Conservation (phyloP, 2,888 invertebrate species). For the Marronus borbonicus region DNA sequence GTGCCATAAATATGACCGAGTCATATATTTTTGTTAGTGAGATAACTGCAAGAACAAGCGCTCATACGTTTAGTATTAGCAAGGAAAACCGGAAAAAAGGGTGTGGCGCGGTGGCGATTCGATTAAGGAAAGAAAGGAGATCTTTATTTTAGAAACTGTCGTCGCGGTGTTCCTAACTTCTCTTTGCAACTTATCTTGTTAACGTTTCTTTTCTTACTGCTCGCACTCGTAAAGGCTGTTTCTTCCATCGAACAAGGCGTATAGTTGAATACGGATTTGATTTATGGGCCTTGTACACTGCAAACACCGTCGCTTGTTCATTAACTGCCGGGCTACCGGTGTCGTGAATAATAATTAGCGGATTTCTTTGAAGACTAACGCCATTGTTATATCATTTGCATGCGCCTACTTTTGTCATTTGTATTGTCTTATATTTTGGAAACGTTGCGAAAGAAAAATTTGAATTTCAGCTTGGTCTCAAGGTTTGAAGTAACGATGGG, state of each 20-base stretch:
- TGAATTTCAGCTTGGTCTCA: slow-evolving; percentile 10
- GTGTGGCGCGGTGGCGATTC: slow-evolving; percentile 60
- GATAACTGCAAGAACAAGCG: slow-evolving; percentile 60
- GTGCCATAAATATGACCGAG: slow-evolving; percentile 67
- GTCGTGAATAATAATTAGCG: slow-evolving; percentile 44
- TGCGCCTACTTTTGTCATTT: slow-evolving; percentile 19
- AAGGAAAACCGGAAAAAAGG: slow-evolving; percentile 13
- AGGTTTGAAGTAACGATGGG: slow-evolving; percentile 10
- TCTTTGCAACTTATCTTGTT: slow-evolving; percentile 31
- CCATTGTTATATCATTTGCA: slow-evolving; percentile 21
- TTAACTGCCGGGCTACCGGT: slow-evolving; percentile 29
- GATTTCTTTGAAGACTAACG: slow-evolving; percentile 37
- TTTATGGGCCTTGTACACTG: slow-evolving; percentile 32
- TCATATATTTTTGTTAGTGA: slow-evolving; percentile 67
- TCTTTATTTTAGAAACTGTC: neutral
- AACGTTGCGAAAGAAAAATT: slow-evolving; percentile 14
- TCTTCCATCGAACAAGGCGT: neutral
- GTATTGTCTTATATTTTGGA: slow-evolving; percentile 25
- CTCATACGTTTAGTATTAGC: slow-evolving; percentile 57
- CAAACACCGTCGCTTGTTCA: slow-evolving; percentile 40
- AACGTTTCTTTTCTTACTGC: slow-evolving; percentile 23
- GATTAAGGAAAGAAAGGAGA: slow-evolving; percentile 34
- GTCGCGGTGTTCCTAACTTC: neutral
- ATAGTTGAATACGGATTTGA: slow-evolving; percentile 38
- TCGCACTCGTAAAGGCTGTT: slow-evolving; percentile 32